Evolutionary conservation across 2,113 vertebrate genomes (phyloP), one percentile per base, ranked within the genome.

Genomic region (Terrapene triunguis): DNA sequence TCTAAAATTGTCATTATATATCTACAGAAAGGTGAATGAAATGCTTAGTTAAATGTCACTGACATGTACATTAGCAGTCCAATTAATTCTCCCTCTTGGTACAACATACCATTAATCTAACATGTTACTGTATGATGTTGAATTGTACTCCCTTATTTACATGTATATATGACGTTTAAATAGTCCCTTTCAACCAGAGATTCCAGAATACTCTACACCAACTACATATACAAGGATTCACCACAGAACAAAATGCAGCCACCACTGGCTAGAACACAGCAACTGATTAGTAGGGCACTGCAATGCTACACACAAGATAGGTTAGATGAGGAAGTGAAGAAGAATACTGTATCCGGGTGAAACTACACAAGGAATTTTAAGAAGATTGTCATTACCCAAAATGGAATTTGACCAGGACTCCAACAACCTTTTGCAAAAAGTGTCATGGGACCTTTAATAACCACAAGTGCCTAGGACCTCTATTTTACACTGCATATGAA

Each of bases 41-140:
- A 74, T 57, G 11, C 50, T 85, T 62, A 93, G 62, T 24, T 85
- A 87, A 87, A 78, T 90, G 76, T 82, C 13, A 74, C 13, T 5
- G 38, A 17, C 55, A 24, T 72, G 1, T 16, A 84, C 8, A 24
- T 7, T 87, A 2, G 7, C 29, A 79, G 51, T 48, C 21, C 42
- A 69, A 32, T 90, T 92, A 94, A 76, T 10, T 95, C 42, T 79
- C 6, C 10, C 88, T 89, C 62, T 87, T 74, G 65, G 24, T 78
- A 2, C 6, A 24, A 8, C 38, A 78, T 38, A 47, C 76, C 17
- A 5, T 62, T 76, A 24, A 84, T 38, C 42, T 11, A 27, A 54
- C 62, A 80, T 9, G 72, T 4, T 82, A 85, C 80, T 62, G 80
- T 62, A 76, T 69, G 3, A 57, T 59, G 62, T 89, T 90, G 51